phyloP scores from a whole-genome alignment of 2,113 vertebrate species.

The Martes martes region DNA sequence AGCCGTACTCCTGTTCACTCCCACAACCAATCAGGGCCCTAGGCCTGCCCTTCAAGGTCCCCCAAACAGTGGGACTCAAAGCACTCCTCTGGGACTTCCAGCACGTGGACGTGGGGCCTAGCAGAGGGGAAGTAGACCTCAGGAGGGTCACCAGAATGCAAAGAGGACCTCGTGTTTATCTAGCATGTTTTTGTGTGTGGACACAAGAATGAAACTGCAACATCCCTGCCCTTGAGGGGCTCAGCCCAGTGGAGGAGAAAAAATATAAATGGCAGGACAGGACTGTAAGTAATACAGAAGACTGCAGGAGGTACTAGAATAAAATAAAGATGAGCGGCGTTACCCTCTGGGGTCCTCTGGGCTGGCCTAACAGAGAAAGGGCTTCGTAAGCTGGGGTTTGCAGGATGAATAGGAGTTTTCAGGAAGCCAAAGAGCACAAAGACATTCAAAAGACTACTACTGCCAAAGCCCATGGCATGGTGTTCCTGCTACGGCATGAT shows the following conservation, averaged over 20 bases:
- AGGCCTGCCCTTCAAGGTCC: neutral
- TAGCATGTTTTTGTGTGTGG: neutral
- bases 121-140: neutral
- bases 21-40: neutral
- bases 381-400: neutral
- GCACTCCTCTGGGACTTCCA: accelerated
- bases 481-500: neutral
- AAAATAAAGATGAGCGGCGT: neutral
- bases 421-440: neutral
- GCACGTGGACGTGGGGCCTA: accelerated
- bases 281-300: neutral
- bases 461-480: accelerated
- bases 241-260: neutral
- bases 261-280: neutral
- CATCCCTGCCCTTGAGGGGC: neutral
- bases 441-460: neutral
- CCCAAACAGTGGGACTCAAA: neutral
- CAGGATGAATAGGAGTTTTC: neutral
- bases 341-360: no score
- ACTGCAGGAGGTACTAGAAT: neutral
- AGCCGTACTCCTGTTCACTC: accelerated
- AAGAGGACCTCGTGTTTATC: accelerated
- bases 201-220: neutral
- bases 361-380: neutral
- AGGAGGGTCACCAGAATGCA: neutral